Base-by-base conservation (phyloP, 2,797 vertebrate species). In the Sarcophilus harrisii region DNA sequence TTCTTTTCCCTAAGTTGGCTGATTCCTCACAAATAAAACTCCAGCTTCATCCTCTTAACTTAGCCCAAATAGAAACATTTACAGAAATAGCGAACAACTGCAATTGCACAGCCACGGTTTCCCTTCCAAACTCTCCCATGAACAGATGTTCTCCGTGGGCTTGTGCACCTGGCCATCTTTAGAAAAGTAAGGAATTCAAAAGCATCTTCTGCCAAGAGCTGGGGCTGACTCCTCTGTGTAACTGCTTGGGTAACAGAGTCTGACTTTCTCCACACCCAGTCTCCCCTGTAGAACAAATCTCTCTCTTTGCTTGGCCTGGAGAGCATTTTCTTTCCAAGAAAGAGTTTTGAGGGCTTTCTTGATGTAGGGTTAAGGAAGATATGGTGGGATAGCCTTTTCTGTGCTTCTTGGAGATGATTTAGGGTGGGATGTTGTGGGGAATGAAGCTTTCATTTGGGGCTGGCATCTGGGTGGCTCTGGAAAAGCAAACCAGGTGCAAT, bases 271-370 rank as follows among this genome's bases (percentile, higher is more conserved):
- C 28, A 30, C 13, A 5, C 13, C 90, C 13, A 30, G 28, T 94
- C 5, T 90, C 93, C 54, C 29, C 94, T 57, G 5, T 1, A 58
- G 96, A 93, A 58, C n/a, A 29, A 8, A 81, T 21, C 90, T 93
- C 92, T 91, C 93, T 49, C n/a, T 97, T 60, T 91, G 2, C 55
- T 94, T 94, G 94, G 58, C 93, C 95, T 21, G 89, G 73, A 91
- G 90, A 59, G 21, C 55, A 16, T 16, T 94, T 97, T 97, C 0
- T 60, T 96, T 96, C 97, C 62, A 92, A 97, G 95, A 90, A 90
- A 8, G 38, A 92, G 89, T 89, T 92, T 29, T 27, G 66, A 55
- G 93, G 54, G 95, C 5, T 90, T 90, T 12, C 14, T 29, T 90
- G 29, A 52, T 57, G 29, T 32, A 54, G 55, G 18, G 54, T 29